Base-by-base conservation (phyloP, 2,888 invertebrate genomes). In the Mimas tiliae region DNA sequence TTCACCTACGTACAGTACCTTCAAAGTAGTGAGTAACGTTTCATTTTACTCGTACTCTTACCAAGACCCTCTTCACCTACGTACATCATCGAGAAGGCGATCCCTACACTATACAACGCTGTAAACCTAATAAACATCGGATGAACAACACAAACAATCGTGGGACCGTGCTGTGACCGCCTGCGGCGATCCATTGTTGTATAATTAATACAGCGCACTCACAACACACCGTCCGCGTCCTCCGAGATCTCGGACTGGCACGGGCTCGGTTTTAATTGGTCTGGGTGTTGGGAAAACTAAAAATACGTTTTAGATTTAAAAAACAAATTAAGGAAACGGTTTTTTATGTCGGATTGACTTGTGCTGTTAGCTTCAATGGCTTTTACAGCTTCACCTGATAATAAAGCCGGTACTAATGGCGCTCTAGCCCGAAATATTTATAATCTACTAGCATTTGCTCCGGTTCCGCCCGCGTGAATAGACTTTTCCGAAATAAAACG, bases 141-240 rank as follows among this genome's bases (percentile, higher is more conserved):
- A 14, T 45, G 14, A 45, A 11, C 45, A 45, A 14, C 45, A 45
- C 16, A 19, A 14, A 12, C 14, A 19, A 19, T 27, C 19, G 16
- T 38, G 38, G 55, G 34, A 38, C 16, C 34, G 33, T n/a, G 38
- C 16, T 38, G 52, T 52, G 52, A 58, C 58, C 58, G 58, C 58
- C 58, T 42, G 58, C 58, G 11, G 58, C 38, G 55, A 34, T n/a
- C 38, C 58, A 58, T 58, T 58, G 58, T 58, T 58, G 19, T n/a
- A 42, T 58, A 58, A 58, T 58, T 38, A 58, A 58, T 21, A 9
- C 52, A 14, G 19, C 42, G 58, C 55, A 55, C 42, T 55, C 55
- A 12, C 6, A 3, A 42, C 58, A 38, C 58, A 42, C 55, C 19
- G 58, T 19, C 19, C 42, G 34, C 19, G 58, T 19, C 19, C 42